These are phyloP conservation scores for Galemys pyrenaicus DNA, from an alignment of 2,113 vertebrate species.

Conservation along the genomic window DNA sequence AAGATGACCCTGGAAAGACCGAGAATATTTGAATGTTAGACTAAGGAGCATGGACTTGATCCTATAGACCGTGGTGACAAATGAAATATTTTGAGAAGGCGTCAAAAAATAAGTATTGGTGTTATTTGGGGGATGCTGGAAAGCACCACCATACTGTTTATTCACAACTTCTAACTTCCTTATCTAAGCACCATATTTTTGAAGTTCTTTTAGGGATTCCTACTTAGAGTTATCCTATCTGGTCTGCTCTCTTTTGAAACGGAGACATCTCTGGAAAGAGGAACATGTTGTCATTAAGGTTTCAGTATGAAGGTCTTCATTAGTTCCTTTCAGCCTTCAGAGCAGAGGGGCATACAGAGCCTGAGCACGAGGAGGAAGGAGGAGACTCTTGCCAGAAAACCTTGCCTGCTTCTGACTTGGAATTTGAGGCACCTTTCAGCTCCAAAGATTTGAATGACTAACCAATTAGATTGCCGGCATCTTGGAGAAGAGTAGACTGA, in stretches of 20 bases:
- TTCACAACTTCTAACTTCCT: background rate
- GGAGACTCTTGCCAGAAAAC: background rate
- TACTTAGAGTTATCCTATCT: background rate
- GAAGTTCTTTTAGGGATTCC: constrained; percentile 10
- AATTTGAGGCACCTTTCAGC: background rate
- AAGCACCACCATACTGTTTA: background rate
- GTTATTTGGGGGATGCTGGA: background rate
- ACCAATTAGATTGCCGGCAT: background rate
- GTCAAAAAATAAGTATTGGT: background rate
- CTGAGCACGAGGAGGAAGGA: background rate
- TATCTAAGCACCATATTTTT: background rate
- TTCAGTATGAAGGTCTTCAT: constrained; percentile 3
- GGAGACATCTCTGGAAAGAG: background rate
- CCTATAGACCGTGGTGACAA: background rate
- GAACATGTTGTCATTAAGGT: background rate
- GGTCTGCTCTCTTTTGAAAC: constrained; percentile 29
- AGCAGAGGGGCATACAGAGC: background rate
- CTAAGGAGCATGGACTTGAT: background rate
- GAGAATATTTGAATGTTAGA: background rate
- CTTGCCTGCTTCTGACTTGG: background rate
- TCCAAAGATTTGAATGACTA: constrained; percentile 13
- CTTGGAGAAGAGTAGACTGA: background rate
- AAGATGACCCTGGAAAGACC: background rate
- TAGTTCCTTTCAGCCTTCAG: background rate
- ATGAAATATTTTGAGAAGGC: background rate